phyloP scores from a whole-genome alignment of 2,888 invertebrate species.

The Agrotis clavis region DNA sequence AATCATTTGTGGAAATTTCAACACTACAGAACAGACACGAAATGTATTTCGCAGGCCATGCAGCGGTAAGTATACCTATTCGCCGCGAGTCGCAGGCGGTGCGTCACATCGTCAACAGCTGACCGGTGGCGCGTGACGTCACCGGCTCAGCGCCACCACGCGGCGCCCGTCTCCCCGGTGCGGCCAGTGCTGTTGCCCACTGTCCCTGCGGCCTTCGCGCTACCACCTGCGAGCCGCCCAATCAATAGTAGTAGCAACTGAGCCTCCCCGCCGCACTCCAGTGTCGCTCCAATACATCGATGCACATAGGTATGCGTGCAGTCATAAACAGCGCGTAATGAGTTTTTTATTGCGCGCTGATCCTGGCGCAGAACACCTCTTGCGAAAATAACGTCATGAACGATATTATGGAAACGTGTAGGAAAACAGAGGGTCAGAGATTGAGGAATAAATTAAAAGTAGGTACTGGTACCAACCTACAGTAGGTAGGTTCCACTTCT shows the following conservation, averaged over 20 bases:
- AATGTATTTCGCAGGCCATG: too few species aligned
- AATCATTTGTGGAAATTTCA: too few species aligned
- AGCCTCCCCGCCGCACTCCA: not conserved
- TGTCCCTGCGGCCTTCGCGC: not conserved
- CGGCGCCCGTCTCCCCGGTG: not conserved
- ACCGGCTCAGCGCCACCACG: conserved; percentile 13
- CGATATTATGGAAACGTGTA: conserved; percentile 18
- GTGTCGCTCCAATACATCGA: not conserved
- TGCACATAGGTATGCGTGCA: not conserved
- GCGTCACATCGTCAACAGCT: conserved; percentile 11
- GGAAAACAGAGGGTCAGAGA: conserved; percentile 16
- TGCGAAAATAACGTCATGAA: conserved; percentile 7
- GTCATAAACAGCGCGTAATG: not conserved
- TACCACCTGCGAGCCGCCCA: not conserved
- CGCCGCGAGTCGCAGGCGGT: not conserved
- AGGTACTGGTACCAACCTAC: not conserved
- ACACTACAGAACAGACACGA: too few species aligned
- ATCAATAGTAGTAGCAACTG: conserved; percentile 14
- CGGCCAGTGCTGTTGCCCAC: not conserved
- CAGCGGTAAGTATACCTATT: not conserved
- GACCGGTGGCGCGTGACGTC: conserved; percentile 33
- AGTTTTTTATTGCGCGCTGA: conserved; percentile 5
- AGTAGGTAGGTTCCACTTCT: too few species aligned
- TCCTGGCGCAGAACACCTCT: conserved; percentile 17
- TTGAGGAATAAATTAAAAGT: not conserved